Evolutionary conservation across 2,888 invertebrate genomes (phyloP), one percentile per base, ranked within the genome.

Genomic region (Idaea biselata): DNA sequence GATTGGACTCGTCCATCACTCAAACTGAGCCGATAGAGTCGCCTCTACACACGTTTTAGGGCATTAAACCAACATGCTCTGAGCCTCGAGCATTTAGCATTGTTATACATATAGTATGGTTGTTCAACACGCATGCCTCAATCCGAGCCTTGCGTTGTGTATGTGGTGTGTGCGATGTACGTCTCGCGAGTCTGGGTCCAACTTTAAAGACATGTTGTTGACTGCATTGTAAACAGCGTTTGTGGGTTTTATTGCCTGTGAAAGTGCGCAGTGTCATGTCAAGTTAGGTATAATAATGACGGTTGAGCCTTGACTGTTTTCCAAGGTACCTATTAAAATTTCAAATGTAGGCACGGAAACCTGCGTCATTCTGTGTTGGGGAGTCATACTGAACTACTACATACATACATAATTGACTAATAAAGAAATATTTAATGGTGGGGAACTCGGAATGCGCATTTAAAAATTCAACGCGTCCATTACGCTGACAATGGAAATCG

Each of bases 401-500:
- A 44, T 44, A 44, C 44, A 44, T 44, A 44, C 44, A 44, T 44
- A 44, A 68, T 73, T 71, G 62, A 72, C 65, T 68, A 72, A 69
- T 66, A 70, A 69, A 71, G 66, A 69, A 73, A 75, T 77, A 76
- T 74, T 75, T 72, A 74, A 75, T 76, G 72, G 66, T 58, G 73
- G 69, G 67, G 60, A 75, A 73, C 70, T 61, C 65, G 68, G 75
- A 64, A 69, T 72, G 74, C 64, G 70, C 67, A 64, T 71, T 76
- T 77, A 74, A 78, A 81, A 78, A 76, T 75, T 78, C 78, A 81
- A 81, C 75, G 71, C 72, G 70, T 68, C 73, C 72, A 75, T 76
- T 77, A 78, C 69, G 71, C 66, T 68, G 71, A 70, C 73, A 75
- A 71, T 72, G 68, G 70, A 73, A 78, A 81, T 80, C 79, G 78